Conservation (phyloP, 2,797 vertebrate genomes). For the Pachyuromys duprasi region DNA sequence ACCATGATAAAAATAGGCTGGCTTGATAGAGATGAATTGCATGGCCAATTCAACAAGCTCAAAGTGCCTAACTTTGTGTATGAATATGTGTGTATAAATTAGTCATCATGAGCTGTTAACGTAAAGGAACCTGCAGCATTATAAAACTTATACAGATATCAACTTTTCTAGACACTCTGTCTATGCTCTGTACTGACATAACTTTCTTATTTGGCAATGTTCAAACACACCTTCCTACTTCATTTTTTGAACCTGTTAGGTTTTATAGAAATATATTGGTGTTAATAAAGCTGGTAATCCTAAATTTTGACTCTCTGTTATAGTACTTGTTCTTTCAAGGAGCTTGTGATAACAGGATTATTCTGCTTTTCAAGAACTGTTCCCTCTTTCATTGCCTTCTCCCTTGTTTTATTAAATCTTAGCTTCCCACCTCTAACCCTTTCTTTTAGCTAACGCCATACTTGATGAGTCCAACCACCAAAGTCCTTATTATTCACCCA, state of each 20-base stretch:
- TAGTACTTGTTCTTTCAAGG: background rate
- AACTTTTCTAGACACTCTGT: background rate
- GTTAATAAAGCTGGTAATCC: background rate
- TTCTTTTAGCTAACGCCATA: background rate
- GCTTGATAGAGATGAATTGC: constrained; percentile 5
- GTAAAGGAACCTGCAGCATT: background rate
- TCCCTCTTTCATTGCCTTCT: background rate
- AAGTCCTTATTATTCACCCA: background rate
- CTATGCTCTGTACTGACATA: background rate
- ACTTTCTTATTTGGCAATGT: background rate
- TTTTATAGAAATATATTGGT: background rate
- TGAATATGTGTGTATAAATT: background rate
- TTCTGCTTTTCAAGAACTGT: background rate
- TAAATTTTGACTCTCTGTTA: background rate
- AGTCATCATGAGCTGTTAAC: background rate
- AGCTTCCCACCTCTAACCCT: background rate
- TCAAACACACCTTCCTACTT: background rate
- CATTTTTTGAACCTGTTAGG: background rate
- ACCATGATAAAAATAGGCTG: background rate
- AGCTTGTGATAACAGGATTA: background rate
- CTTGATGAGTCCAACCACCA: background rate
- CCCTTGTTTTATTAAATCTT: background rate
- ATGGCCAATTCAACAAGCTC: background rate
- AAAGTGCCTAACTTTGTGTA: background rate
- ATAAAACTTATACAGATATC: constrained; percentile 24